These are phyloP conservation scores for Drosophila varians DNA, from an alignment of 1,140 invertebrate species.

Conservation along the genomic window DNA sequence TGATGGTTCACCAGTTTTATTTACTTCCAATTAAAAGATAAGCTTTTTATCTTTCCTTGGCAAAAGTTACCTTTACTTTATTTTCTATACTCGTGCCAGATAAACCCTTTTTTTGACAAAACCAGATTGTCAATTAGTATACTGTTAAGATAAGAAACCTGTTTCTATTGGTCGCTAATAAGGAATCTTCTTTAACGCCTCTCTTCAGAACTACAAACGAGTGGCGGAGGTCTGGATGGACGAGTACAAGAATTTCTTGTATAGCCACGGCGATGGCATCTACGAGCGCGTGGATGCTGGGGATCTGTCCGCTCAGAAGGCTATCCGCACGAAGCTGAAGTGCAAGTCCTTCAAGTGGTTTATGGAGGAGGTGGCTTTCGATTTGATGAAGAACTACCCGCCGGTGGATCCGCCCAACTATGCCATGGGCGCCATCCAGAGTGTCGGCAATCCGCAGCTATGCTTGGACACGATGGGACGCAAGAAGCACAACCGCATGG, in stretches of 20 bases:
- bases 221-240: constrained; percentile 99
- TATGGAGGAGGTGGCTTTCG: constrained; percentile 96
- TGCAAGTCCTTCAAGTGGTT: constrained; percentile 99
- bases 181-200: too few species aligned
- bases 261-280: constrained; percentile 89
- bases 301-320: constrained; percentile 91
- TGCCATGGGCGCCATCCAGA: constrained; percentile 91
- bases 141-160: neutral
- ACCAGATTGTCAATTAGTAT: neutral
- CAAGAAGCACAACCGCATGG: constrained; percentile 87
- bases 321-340: constrained; percentile 89
- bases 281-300: constrained; percentile 91
- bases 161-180: too few species aligned
- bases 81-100: neutral
- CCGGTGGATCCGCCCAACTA: constrained; percentile 95
- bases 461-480: constrained; percentile 92
- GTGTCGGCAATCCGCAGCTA: constrained; percentile 86
- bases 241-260: constrained; percentile 96
- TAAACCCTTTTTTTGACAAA: neutral
- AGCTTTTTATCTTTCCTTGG: neutral
- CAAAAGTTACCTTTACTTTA: neutral
- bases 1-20: neutral
- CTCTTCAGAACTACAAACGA: constrained; percentile 94
- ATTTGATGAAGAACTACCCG: constrained; percentile 95
- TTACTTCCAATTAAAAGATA: neutral